Evolutionary conservation across 2,888 invertebrate species (phyloP), one percentile per base, ranked within the genome.

Genomic region (Apodemia hepburni): DNA sequence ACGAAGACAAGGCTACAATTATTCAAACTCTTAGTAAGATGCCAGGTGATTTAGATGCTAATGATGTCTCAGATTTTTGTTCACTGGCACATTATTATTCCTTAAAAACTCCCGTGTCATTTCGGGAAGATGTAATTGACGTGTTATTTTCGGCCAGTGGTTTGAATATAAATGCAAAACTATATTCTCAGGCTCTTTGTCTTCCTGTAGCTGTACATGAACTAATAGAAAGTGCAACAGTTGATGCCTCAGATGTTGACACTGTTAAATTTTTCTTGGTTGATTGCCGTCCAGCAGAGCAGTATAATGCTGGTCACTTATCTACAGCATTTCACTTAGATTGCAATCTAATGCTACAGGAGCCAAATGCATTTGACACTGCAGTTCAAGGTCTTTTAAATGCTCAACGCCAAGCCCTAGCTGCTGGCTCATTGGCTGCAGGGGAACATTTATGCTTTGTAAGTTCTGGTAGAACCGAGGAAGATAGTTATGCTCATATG

Each of bases 251-350:
- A 18, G 92, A 93, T 72, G 85, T 93, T 49, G 95, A 96, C 72
- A 92, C 87, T 68, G 95, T 97, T 0, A 93, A 97, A 73, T 99
- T 98, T 85, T 99, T 99, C 85, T 92, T 99, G 68, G 98, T 99
- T 9, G 99, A 99, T 85, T 99, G 99, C 82, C 94, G 99, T 69
- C 98, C 99, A 9, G 95, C 98, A 12, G 98, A 98, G 70, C 98
- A 99, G 78, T 99, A 99, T 80, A 99, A 99, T 89, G 96, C 96
- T 62, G 99, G 99, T 0, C 99, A 99, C 90, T 93, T 99, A 70
- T 96, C 98, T 1, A 99, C 98, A 61, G 99, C 99, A 63, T 99
- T 99, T 91, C 99, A 99, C 87, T 93, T 99, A 68, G 99, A 99
- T 84, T 98, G 98, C 76, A 97, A 98, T 85, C 92, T 99, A 76